Base-by-base conservation (phyloP, 2,888 invertebrate species). In the Seira ritae region DNA sequence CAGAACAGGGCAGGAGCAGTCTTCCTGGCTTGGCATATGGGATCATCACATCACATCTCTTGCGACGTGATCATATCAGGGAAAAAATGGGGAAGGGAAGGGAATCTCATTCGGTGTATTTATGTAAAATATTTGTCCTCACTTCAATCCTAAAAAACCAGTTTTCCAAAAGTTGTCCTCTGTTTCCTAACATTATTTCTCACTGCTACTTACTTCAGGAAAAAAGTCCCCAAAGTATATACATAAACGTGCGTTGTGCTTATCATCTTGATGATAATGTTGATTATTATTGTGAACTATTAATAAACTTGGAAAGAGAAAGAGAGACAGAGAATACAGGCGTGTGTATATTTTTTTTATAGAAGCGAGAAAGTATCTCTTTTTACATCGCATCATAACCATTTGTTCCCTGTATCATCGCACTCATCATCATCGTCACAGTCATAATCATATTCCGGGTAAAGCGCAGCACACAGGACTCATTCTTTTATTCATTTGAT, bases 101-200 rank as follows among this genome's bases (percentile, higher is more conserved):
- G 17, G 66, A 50, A 50, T 50, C 72, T 50, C 72, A 55, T 50
- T 72, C 71, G 66, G 79, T 42, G 72, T 75, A 68, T 80, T 80
- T 80, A 80, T 80, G 73, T 72, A 80, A 80, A 80, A 80, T 73
- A 73, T 80, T 80, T 79, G 79, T 79, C 72, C 24, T 79, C 72
- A 79, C 72, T 79, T 72, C 72, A 72, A n/a, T 67, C 66, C 72
- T 66, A 8, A 50, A 50, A 50, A 50, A n/a, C 50, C 17, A 12
- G 50, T 50, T 50, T 50, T 50, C 31, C 31, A 31, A 8, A 31
- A 31, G 8, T 8, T 31, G 31, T 8, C 31, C 31, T 31, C 31
- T 31, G 31, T 31, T 31, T 31, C 31, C 8, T 8, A 31, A 31
- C 31, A 31, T 4, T 8, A 31, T 31, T 31, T 31, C 31, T 31